Conservation (phyloP, 2,888 invertebrate genomes). For the Nemotelus pantherinus region DNA sequence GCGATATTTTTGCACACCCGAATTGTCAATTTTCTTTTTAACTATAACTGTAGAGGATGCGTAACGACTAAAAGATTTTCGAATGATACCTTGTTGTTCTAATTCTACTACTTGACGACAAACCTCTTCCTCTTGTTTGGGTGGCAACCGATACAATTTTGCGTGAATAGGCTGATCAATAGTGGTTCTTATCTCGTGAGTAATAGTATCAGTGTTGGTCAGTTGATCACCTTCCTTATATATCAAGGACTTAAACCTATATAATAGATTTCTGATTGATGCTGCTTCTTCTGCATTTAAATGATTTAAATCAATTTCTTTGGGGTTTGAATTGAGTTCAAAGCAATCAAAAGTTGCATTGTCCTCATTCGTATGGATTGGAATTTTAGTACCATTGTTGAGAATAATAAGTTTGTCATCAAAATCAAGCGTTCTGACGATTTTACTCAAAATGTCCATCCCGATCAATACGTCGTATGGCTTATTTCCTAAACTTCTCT, state of each 20-base stretch:
- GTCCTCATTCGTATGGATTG: neutral
- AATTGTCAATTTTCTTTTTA: conserved; percentile 42
- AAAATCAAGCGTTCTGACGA: neutral
- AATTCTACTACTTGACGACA: conserved; percentile 40
- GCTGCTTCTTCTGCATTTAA: conserved; percentile 1
- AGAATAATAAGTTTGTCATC: neutral
- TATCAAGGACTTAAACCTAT: conserved; percentile 18
- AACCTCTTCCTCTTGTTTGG: conserved; percentile 40
- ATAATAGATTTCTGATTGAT: conserved; percentile 29
- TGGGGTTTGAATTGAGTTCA: neutral
- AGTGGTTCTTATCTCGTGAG: conserved; percentile 36
- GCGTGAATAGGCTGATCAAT: conserved; percentile 33
- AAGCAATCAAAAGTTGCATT: conserved; percentile 9
- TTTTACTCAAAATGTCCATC: conserved; percentile 1
- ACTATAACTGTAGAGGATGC: conserved; percentile 43
- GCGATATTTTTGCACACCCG: conserved; percentile 45
- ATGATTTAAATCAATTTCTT: neutral
- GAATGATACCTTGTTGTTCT: conserved; percentile 41
- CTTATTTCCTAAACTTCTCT: neutral
- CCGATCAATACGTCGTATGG: neutral
- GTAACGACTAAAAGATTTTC: conserved; percentile 44
- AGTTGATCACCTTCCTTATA: conserved; percentile 40
- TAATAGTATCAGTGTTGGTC: conserved; percentile 33
- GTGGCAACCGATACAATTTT: conserved; percentile 34
- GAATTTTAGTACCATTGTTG: conserved; percentile 1